A percentile compares a stretch with the other conserved stretches of the same genome.
phyloP scores from a whole-genome alignment of 2,888 invertebrate genomes.

The Trichogramma evanescens region DNA sequence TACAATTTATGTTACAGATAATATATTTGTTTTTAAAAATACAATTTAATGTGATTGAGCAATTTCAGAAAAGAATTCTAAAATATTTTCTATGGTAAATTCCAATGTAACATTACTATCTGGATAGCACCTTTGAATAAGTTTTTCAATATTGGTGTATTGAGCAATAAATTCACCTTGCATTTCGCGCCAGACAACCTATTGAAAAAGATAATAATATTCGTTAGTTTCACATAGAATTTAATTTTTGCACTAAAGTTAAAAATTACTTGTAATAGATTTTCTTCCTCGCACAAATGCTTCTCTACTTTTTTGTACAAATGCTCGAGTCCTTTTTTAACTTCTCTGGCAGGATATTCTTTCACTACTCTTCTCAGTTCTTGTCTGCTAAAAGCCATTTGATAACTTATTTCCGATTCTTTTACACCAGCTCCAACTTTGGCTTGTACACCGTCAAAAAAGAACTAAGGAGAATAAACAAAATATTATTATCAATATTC shows the following conservation, averaged over 20 bases:
- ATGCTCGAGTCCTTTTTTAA: constrained; percentile 86
- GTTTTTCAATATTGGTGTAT: constrained; percentile 85
- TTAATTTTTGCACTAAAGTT: background rate
- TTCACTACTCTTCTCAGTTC: constrained; percentile 90
- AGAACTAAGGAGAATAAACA: constrained; percentile 57
- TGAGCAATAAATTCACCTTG: constrained; percentile 98
- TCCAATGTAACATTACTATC: constrained; percentile 90
- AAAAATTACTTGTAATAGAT: constrained; percentile 63
- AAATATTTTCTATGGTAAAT: constrained; percentile 90
- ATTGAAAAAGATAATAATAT: constrained; percentile 21
- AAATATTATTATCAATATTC: background rate
- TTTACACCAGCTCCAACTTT: constrained; percentile 91
- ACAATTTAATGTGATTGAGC: constrained; percentile 77
- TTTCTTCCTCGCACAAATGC: constrained; percentile 91
- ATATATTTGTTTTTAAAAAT: background rate
- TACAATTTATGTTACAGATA: background rate
- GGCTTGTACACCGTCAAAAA: constrained; percentile 94
- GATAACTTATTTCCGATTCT: constrained; percentile 95
- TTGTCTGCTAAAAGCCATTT: constrained; percentile 94
- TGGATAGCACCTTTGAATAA: constrained; percentile 93
- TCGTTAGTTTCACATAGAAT: background rate
- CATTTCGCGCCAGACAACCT: constrained; percentile 99
- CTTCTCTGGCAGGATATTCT: constrained; percentile 88
- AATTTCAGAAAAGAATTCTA: constrained; percentile 96
- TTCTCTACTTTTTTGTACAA: constrained; percentile 95